Evolutionary conservation across 2,113 vertebrate genomes (phyloP).

Genomic region (Myiozetetes cayanensis): DNA sequence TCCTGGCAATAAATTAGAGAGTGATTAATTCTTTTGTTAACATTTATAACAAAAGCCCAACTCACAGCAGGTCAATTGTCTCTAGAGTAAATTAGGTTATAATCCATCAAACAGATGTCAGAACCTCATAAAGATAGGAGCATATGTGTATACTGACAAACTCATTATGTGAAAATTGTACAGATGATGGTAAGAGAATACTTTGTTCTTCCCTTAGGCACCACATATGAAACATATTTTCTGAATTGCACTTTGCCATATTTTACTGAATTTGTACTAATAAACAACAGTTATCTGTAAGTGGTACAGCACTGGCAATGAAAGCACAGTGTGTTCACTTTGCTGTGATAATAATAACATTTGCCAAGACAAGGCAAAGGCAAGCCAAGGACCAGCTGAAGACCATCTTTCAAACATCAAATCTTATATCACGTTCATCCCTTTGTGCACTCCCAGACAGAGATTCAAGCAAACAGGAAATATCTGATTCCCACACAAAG

Average conservation of each 20-base stretch:
- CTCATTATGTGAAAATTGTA: background rate
- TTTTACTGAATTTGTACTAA: conserved; percentile 16
- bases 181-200: background rate
- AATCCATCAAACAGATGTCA: conserved; percentile 29
- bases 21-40: conserved; percentile 62
- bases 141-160: background rate
- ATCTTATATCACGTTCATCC: background rate
- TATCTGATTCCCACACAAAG: background rate
- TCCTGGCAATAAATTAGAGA: conserved; percentile 19
- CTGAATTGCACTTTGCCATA: conserved; percentile 4
- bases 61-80: conserved; percentile 17
- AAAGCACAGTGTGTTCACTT: background rate
- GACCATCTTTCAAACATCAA: background rate
- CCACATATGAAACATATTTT: background rate
- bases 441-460: background rate
- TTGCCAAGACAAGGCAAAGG: background rate
- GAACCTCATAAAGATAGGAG: background rate
- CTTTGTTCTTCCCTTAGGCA: background rate
- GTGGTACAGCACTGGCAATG: background rate
- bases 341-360: background rate
- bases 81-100: conserved; percentile 48
- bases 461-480: background rate
- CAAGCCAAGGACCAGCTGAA: background rate
- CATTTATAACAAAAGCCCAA: conserved; percentile 12
- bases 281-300: conserved; percentile 4